These are phyloP conservation scores for Malacoraja senta DNA, from an alignment of 2,797 vertebrate species.

Conservation along the genomic window DNA sequence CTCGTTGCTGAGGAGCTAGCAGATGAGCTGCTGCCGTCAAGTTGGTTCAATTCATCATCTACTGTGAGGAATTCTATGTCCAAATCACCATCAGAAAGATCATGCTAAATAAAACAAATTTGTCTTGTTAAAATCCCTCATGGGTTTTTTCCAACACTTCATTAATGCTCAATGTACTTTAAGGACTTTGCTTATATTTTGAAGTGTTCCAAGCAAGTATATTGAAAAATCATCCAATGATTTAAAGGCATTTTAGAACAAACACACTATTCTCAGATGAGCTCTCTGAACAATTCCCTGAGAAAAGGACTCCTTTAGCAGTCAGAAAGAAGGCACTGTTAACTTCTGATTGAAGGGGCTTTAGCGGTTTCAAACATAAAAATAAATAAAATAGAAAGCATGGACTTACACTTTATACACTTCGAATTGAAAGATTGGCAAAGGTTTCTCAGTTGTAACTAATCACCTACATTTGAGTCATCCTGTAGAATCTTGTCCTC, in stretches of 20 bases:
- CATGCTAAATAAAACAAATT: slow-evolving; percentile 55
- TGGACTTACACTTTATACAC: not conserved
- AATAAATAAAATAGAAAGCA: not conserved
- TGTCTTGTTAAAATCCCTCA: not conserved
- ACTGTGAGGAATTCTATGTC: slow-evolving; percentile 85
- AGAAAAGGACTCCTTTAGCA: not conserved
- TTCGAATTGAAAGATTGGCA: not conserved
- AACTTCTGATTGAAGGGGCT: not conserved
- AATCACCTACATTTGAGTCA: slow-evolving; percentile 76
- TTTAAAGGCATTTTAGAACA: not conserved
- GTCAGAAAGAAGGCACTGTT: not conserved
- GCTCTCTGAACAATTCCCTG: not conserved
- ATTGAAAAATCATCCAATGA: not conserved
- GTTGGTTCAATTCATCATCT: slow-evolving; percentile 85
- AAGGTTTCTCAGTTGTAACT: not conserved
- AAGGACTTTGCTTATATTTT: not conserved
- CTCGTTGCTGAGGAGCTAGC: slow-evolving; percentile 95
- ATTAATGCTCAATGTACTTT: not conserved
- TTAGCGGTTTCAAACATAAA: too few species aligned
- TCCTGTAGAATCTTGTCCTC: slow-evolving; percentile 77
- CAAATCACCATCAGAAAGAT: slow-evolving; percentile 89
- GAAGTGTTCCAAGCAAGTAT: not conserved
- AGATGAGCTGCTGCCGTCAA: slow-evolving; percentile 94
- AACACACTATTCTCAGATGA: not conserved
- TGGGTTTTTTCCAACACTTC: not conserved